Evolutionary conservation across 2,888 invertebrate genomes (phyloP).

Genomic region (Apodemia mormo): DNA sequence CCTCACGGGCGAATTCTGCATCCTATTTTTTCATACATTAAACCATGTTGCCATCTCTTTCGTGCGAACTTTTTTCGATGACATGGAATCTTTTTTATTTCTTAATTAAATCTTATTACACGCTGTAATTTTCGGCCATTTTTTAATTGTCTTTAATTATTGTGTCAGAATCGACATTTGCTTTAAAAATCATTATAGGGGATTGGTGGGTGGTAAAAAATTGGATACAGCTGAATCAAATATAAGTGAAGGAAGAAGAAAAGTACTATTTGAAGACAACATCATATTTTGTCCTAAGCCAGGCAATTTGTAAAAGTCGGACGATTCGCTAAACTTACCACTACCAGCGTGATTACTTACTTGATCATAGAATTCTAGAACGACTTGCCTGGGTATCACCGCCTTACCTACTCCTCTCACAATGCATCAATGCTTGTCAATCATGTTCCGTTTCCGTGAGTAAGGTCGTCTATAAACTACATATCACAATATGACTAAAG

Average conservation of each 20-base stretch:
- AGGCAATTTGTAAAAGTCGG: too few species aligned
- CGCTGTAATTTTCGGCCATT: slow-evolving; percentile 3
- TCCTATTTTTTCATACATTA: slow-evolving; percentile 14
- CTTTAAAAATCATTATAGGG: background rate
- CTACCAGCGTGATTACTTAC: too few species aligned
- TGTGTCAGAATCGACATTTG: slow-evolving; percentile 1
- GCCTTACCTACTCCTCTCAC: too few species aligned
- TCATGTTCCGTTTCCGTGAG: too few species aligned
- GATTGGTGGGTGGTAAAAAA: background rate
- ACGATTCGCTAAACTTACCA: too few species aligned
- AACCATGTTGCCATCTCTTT: background rate
- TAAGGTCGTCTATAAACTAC: too few species aligned
- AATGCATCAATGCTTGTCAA: too few species aligned
- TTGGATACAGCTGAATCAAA: background rate
- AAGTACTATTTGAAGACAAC: background rate
- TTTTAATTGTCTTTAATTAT: slow-evolving; percentile 12
- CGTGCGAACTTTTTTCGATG: slow-evolving; percentile 14
- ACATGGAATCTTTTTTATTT: slow-evolving; percentile 18
- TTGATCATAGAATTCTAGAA: too few species aligned
- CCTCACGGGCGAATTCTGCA: slow-evolving; percentile 25
- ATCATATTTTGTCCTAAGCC: background rate
- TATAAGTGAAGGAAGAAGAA: background rate
- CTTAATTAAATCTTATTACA: slow-evolving; percentile 17
- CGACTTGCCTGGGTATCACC: too few species aligned
- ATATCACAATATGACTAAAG: too few species aligned